Percentiles rank a stretch among this genome's conserved stretches.
Conservation (phyloP, 1,140 invertebrate species). For the Radopholus similis region DNA sequence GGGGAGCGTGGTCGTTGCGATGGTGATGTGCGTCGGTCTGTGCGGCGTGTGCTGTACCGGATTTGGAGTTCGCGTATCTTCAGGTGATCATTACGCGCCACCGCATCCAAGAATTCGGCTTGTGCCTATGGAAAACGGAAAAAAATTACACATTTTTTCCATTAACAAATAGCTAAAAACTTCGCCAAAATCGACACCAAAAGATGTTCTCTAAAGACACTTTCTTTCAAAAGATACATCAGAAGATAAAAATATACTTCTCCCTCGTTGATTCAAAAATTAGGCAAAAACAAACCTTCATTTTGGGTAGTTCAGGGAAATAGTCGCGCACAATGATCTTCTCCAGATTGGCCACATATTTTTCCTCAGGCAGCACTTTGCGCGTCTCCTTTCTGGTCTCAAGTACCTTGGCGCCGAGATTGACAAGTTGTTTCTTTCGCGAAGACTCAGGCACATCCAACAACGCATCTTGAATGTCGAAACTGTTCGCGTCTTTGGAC, state of each 20-base stretch:
- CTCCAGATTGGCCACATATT: slow-evolving; percentile 72
- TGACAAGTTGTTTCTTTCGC: slow-evolving; percentile 20
- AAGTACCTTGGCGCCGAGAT: slow-evolving; percentile 24
- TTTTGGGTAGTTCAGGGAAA: slow-evolving; percentile 86
- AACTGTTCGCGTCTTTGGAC: slow-evolving; percentile 18
- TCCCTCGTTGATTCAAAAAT: no score
- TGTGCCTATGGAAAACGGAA: slow-evolving; percentile 67
- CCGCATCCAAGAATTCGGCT: slow-evolving; percentile 83
- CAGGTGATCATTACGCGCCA: slow-evolving; percentile 80
- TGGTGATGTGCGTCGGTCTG: slow-evolving; percentile 31
- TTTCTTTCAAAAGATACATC: neutral
- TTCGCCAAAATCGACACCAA: no score
- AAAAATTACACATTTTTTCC: no score
- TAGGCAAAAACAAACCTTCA: slow-evolving; percentile 65
- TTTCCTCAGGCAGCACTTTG: slow-evolving; percentile 58
- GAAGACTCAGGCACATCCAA: slow-evolving; percentile 23
- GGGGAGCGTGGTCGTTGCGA: slow-evolving; percentile 24
- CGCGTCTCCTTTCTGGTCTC: slow-evolving; percentile 39
- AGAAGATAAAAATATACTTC: neutral
- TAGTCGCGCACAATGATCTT: slow-evolving; percentile 95
- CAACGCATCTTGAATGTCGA: slow-evolving; percentile 18
- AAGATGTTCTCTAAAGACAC: no score
- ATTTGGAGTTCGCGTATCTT: slow-evolving; percentile 79
- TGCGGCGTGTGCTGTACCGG: slow-evolving; percentile 69
- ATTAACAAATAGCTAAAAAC: neutral